A percentile compares a stretch with the other conserved stretches of the same genome.
These are phyloP conservation scores for Molothrus ater DNA, from an alignment of 2,797 vertebrate genomes.

Conservation along the genomic window DNA sequence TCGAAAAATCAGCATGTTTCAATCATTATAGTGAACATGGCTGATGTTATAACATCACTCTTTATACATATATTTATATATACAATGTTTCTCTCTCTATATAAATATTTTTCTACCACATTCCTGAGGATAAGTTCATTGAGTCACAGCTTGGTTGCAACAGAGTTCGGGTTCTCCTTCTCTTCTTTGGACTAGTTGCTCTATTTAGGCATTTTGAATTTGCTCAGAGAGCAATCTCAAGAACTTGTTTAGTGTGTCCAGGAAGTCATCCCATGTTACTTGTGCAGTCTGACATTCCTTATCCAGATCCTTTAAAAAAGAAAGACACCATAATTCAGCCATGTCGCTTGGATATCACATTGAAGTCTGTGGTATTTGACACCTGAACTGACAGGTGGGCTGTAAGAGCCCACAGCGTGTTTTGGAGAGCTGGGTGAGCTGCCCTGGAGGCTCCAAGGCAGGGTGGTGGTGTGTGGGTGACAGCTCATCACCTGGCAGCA, in stretches of 20 bases:
- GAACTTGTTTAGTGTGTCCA: neutral
- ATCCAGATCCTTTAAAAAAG: neutral
- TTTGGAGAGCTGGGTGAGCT: neutral
- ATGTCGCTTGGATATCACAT: fast-evolving
- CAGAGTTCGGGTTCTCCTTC: neutral
- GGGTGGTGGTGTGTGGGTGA: neutral
- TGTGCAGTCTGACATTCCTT: neutral
- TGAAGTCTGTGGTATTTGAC: neutral
- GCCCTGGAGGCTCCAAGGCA: neutral
- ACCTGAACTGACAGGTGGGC: neutral
- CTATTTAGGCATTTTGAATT: neutral
- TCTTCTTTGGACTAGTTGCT: neutral
- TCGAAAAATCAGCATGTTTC: neutral
- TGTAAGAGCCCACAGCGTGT: fast-evolving
- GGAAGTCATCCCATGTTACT: neutral
- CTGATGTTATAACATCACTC: neutral
- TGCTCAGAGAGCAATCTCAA: neutral
- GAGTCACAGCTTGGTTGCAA: neutral
- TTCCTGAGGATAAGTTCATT: conserved; percentile 51
- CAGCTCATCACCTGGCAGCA: neutral
- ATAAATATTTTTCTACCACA: neutral
- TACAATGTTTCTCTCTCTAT: neutral
- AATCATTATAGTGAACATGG: neutral
- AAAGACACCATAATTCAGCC: neutral
- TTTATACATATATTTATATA: neutral